phyloP scores from a whole-genome alignment of 2,113 vertebrate species.

The Varanus salvator region DNA sequence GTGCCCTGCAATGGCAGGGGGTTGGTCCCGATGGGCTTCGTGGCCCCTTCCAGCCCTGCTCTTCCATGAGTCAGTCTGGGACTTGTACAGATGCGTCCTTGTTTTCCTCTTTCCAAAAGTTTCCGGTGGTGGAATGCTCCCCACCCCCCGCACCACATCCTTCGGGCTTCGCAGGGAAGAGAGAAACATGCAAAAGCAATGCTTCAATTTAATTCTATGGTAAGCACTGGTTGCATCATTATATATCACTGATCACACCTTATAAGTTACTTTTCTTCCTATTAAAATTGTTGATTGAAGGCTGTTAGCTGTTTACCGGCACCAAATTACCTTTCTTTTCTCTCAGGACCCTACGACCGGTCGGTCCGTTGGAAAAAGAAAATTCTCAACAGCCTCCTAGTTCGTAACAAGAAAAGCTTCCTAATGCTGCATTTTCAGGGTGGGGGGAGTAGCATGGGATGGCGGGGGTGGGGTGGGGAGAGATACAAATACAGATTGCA shows the following conservation, averaged over 20 bases:
- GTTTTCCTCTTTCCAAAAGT: constrained; percentile 53
- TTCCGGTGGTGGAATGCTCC: constrained; percentile 14
- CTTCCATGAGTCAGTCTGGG: neutral
- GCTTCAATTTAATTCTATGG: constrained; percentile 74
- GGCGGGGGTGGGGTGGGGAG: neutral
- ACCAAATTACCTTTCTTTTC: constrained; percentile 71
- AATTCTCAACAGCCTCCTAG: constrained; percentile 63
- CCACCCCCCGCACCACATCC: constrained; percentile 6
- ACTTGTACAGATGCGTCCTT: constrained; percentile 31
- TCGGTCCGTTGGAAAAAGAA: constrained; percentile 12
- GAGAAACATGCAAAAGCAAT: constrained; percentile 28
- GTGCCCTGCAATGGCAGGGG: too few species aligned
- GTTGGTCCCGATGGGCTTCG: too few species aligned
- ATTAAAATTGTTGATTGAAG: constrained; percentile 79
- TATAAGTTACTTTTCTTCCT: constrained; percentile 59
- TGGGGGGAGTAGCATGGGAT: neutral
- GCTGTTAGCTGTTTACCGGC: constrained; percentile 71
- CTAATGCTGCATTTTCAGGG: constrained; percentile 73
- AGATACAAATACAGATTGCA: constrained; percentile 76
- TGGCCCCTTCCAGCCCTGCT: too few species aligned
- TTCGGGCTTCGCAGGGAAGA: neutral
- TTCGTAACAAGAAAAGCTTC: constrained; percentile 76
- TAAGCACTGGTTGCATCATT: constrained; percentile 67
- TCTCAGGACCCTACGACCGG: constrained; percentile 57
- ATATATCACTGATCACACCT: constrained; percentile 45